Evolutionary conservation across 2,888 invertebrate species (phyloP).

Genomic region (Arge pagana): DNA sequence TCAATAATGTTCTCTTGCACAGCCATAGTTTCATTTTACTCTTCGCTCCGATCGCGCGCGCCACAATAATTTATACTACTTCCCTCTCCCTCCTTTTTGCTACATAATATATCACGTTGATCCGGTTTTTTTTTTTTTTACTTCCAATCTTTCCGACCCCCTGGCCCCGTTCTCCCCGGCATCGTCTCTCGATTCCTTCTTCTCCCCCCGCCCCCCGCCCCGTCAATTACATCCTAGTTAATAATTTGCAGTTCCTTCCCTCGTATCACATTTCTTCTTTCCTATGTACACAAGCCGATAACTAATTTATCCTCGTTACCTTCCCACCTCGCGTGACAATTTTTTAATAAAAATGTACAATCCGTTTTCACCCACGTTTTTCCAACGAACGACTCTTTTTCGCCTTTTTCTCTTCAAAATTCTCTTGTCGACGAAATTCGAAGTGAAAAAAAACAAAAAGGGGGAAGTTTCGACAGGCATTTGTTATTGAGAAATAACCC

Average conservation of each 20-base stretch:
- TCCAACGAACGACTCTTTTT: neutral
- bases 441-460: neutral
- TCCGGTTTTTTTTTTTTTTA: constrained; percentile 22
- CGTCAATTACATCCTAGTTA: no score
- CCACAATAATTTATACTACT: constrained; percentile 28
- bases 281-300: constrained; percentile 16
- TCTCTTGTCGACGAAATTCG: no score
- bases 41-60: constrained; percentile 20
- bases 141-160: constrained; percentile 11
- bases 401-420: neutral
- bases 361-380: constrained; percentile 8
- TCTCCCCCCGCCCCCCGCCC: neutral
- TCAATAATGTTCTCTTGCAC: constrained; percentile 57
- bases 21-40: constrained; percentile 54
- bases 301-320: no score
- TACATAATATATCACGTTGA: no score
- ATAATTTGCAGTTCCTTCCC: no score
- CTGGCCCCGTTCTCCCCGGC: neutral
- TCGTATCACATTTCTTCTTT: constrained; percentile 20
- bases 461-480: no score
- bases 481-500: constrained; percentile 48
- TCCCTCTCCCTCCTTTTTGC: constrained; percentile 14
- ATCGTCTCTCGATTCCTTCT: neutral
- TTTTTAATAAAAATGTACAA: no score
- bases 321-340: no score